A percentile compares a stretch with the other conserved stretches of the same genome.
phyloP scores from a whole-genome alignment of 1,140 invertebrate genomes.

The Trinorchestia longiramus region DNA sequence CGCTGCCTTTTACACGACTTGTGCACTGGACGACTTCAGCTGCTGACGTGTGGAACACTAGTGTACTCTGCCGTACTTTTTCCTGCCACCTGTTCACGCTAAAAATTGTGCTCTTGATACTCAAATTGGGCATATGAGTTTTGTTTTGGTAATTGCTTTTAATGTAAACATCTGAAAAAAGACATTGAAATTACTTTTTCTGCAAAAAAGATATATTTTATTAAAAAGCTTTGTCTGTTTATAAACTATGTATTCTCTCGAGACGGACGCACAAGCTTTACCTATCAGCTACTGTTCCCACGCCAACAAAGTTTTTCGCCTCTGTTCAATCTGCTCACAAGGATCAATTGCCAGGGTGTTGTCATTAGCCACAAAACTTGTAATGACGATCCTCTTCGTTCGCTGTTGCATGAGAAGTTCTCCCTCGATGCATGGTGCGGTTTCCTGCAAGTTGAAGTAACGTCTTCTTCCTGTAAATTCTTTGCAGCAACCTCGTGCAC shows the following conservation, averaged over 20 bases:
- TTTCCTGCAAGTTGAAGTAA: conserved; percentile 10
- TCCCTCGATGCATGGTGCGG: conserved; percentile 7
- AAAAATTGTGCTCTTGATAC: too few relatives aligned
- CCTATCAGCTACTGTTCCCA: neutral
- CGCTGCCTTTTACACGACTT: neutral
- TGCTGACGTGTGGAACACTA: too few relatives aligned
- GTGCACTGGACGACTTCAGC: too few relatives aligned
- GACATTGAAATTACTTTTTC: neutral
- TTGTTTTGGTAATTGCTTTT: too few relatives aligned
- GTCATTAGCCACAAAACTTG: neutral
- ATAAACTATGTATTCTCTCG: neutral
- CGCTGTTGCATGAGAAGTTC: neutral
- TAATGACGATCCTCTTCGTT: neutral
- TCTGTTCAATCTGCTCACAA: neutral
- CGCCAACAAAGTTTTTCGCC: neutral
- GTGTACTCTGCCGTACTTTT: too few relatives aligned
- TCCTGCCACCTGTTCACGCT: too few relatives aligned
- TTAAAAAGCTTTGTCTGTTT: neutral
- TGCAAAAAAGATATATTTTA: neutral
- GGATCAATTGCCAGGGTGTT: neutral
- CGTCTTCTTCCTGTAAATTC: neutral
- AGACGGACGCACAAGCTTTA: neutral
- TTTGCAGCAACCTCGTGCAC: neutral
- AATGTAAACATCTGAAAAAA: neutral
- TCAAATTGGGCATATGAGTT: too few relatives aligned